Base-by-base conservation (phyloP, 1,140 invertebrate species). In the Dinothrombium tinctorium region DNA sequence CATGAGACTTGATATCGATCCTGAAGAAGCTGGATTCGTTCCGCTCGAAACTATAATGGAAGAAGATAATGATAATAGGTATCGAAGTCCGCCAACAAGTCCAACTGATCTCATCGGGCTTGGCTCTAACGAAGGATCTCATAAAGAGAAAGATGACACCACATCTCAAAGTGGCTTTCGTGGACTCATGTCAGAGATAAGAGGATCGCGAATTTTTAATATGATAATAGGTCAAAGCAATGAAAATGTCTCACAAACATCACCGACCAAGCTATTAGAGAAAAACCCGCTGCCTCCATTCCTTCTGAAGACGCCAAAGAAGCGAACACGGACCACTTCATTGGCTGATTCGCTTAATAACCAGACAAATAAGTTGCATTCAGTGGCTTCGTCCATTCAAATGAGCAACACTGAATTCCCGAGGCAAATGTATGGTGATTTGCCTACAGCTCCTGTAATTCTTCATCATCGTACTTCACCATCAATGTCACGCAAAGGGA, bases 1-100 rank as follows among this genome's bases (percentile, higher is more conserved):
- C 19, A 47, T 51, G 22, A 50, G 51, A 28, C 44, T 54, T 28
- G 48, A 49, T 17, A 45, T 53, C 37, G 33, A 49, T 25, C 37
- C 46, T 4, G 45, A 50, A 14, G 50, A 53, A 21, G 25, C 33
- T 15, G 52, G 53, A 43, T 49, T 54, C 23, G 19, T 54, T 17
- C 42, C 52, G 6, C 43, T 47, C 31, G 52, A 51, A 11, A 46
- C 47, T 15, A 52, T 48, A 3, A 36, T 47, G 17, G 49, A 50
- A 26, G 47, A 48, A 23, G 51, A 50, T 19, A 45, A 44, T 11
- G 42, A 51, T 42, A 43, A 51, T 45, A 36, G 42, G 19, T 45
- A 49, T 25, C 44, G 41, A 36, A 48, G 41, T 33, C 41, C 42
- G 14, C 44, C 44, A 17, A 39, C 40, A 9, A 48, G 44, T 36